phyloP scores from a whole-genome alignment of 2,113 vertebrate genomes.

The Apodemus sylvaticus region DNA sequence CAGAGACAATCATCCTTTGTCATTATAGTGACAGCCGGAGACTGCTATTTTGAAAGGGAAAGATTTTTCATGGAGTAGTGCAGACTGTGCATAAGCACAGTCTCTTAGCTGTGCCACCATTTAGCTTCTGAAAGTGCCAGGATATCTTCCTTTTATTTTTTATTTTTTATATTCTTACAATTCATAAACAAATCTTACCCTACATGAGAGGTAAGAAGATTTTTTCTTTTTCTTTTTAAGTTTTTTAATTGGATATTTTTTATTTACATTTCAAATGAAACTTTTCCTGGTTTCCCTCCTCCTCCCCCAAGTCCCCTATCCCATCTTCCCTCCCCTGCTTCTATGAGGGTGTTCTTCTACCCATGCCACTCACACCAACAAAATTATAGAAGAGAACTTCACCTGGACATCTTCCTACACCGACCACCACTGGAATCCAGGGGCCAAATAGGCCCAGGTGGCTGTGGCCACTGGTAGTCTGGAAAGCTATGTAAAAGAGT shows the following conservation, averaged over 20 bases:
- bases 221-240: too few species aligned
- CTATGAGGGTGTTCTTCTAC: too few species aligned
- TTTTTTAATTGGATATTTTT: too few species aligned
- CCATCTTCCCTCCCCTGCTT: too few species aligned
- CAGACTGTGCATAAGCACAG: not conserved
- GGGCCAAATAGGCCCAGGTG: not conserved
- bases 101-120: not conserved
- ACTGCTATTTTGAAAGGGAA: slow-evolving; percentile 41
- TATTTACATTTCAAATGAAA: too few species aligned
- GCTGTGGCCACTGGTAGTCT: not conserved
- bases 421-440: not conserved
- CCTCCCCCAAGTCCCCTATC: too few species aligned
- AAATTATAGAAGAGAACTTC: too few species aligned
- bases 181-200: not conserved
- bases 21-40: not conserved
- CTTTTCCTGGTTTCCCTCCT: too few species aligned
- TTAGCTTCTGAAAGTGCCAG: not conserved
- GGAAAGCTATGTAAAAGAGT: not conserved
- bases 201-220: not conserved
- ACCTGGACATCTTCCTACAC: not conserved
- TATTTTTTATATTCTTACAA: not conserved
- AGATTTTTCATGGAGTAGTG: not conserved
- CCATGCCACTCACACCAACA: too few species aligned
- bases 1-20: slow-evolving; percentile 27
- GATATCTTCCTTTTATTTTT: too few species aligned